These are phyloP conservation scores for Epsilonema sp. DNA, from an alignment of 2,888 invertebrate species.

Conservation along the genomic window DNA sequence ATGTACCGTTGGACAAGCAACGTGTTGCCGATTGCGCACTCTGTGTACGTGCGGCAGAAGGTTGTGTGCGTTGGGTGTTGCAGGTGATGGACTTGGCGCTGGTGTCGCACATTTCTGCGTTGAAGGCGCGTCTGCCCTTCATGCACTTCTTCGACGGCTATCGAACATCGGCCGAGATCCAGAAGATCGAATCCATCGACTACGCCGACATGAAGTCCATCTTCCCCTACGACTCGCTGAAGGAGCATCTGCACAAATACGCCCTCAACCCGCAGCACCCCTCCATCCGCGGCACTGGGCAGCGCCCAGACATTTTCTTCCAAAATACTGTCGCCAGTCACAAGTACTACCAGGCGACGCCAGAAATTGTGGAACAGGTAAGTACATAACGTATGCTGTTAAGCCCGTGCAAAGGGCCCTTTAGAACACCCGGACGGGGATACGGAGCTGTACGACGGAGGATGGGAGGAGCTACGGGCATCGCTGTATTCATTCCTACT, in stretches of 20 bases:
- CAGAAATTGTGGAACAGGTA: conserved; percentile 11
- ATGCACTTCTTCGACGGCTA: conserved; percentile 15
- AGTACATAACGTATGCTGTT: not conserved
- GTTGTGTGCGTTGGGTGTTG: not conserved
- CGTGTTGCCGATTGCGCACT: too few relatives aligned
- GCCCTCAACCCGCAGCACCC: conserved; percentile 14
- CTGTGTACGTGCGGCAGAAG: too few relatives aligned
- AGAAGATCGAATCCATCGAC: conserved; percentile 12
- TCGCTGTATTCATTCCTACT: too few relatives aligned
- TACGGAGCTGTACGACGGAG: too few relatives aligned
- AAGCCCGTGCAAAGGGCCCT: not conserved
- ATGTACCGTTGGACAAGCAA: too few relatives aligned
- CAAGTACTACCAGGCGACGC: conserved; percentile 11
- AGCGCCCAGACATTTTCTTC: conserved; percentile 15
- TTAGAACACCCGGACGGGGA: not conserved
- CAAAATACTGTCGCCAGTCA: conserved; percentile 13
- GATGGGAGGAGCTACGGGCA: too few relatives aligned
- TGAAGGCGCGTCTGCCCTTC: conserved; percentile 13
- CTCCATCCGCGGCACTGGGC: conserved; percentile 13
- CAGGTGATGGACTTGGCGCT: conserved; percentile 13
- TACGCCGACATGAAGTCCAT: conserved; percentile 11
- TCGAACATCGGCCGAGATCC: conserved; percentile 14
- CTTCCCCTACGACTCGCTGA: conserved; percentile 10
- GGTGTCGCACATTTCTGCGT: conserved; percentile 12
- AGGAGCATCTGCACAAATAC: conserved; percentile 11